Base-by-base conservation (phyloP, 2,888 invertebrate genomes). In the Cephalotes varians region DNA sequence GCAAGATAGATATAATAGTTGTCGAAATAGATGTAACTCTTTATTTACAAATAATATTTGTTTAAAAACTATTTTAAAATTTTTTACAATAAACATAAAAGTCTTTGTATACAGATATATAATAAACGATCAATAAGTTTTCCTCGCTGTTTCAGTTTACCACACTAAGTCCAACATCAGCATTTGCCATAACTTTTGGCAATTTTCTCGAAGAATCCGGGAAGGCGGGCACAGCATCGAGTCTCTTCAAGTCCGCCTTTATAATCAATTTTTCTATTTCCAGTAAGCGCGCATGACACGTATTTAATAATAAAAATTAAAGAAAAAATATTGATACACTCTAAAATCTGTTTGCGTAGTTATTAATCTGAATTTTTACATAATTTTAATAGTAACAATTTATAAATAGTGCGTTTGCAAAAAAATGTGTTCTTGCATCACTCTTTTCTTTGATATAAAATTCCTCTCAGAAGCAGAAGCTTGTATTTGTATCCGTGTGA, bases 141-240 rank as follows among this genome's bases (percentile, higher is more conserved):
- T 31, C 18, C 6, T n/a, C 10, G 9, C 5, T 89, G 79, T 93
- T 94, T 74, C 94, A 97, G 97, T 96, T 96, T 91, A 95, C 96
- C 56, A 96, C 96, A 0, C 95, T 97, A 60, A 96, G 97, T 0
- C 96, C 97, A 0, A 95, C 96, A 47, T 96, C 96, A 25, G 97
- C 97, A 0, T 97, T 97, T 88, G 97, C 97, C 0, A 95, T 97
- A 71, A 93, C 97, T 64, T 97, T 96, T 91, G 96, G 97, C 37
- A 96, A 96, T 76, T 97, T 97, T 91, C 95, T 97, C 77, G 95
- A 96, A 81, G 95, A 95, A 40, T 94, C 96, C 25, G 97, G 97
- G 37, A 96, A 96, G 67, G 96, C 96, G 89, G 97, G 97, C 0
- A 96, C 97, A 82, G 97, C 96, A 0, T 95, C 96, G 15, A 96